Percentiles rank a stretch among this genome's conserved stretches.
These are phyloP conservation scores for Cristatella mucedo DNA, from an alignment of 2,888 invertebrate genomes.

Conservation along the genomic window DNA sequence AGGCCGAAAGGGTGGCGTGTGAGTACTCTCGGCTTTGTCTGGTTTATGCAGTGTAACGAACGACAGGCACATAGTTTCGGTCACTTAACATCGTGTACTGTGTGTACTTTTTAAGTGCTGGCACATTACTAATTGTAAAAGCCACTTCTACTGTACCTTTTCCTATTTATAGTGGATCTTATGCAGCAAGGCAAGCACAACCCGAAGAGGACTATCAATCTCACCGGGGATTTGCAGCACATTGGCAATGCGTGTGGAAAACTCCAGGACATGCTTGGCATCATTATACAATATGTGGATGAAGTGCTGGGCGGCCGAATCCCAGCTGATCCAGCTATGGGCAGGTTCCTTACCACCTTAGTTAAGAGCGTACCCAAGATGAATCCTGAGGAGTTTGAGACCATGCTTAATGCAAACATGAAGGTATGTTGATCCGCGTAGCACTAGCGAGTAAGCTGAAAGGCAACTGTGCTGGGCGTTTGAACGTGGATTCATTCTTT, in stretches of 20 bases:
- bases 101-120: too few relatives aligned
- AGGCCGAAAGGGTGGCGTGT: constrained; percentile 60
- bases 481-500: too few relatives aligned
- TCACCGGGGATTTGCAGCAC: constrained; percentile 46
- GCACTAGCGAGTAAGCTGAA: too few relatives aligned
- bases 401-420: constrained; percentile 85
- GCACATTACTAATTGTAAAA: too few relatives aligned
- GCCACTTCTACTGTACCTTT: too few relatives aligned
- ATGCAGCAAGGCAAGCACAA: constrained; percentile 64
- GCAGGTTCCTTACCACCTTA: constrained; percentile 72
- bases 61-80: too few relatives aligned
- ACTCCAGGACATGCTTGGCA: constrained; percentile 56
- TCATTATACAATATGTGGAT: constrained; percentile 56
- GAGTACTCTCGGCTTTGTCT: constrained; percentile 11
- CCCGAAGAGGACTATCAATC: constrained; percentile 28
- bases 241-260: constrained; percentile 68
- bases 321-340: constrained; percentile 54
- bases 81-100: too few relatives aligned
- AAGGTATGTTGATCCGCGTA: constrained; percentile 46
- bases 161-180: constrained; percentile 46
- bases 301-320: constrained; percentile 62
- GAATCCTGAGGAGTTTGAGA: constrained; percentile 71
- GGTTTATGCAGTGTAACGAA: too few relatives aligned
- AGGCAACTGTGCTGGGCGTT: too few relatives aligned
- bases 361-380: constrained; percentile 82